These are phyloP conservation scores for Lagorchestes hirsutus DNA, from an alignment of 2,797 vertebrate genomes.

Conservation along the genomic window DNA sequence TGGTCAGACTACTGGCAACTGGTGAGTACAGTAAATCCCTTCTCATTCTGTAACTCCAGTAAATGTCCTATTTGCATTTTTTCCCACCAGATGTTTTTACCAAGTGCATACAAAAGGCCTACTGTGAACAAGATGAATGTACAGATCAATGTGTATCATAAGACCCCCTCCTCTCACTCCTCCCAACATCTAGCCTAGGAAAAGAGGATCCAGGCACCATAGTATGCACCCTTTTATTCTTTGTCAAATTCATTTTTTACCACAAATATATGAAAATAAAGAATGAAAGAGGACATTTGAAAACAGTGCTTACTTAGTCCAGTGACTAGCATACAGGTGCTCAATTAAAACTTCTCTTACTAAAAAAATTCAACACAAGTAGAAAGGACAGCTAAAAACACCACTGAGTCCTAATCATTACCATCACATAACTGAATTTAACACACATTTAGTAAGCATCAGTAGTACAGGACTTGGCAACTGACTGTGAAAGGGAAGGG, in stretches of 20 bases:
- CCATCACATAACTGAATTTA: background rate
- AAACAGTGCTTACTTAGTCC: background rate
- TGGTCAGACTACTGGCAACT: conserved; percentile 63
- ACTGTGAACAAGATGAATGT: conserved; percentile 52
- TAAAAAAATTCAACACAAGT: background rate
- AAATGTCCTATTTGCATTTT: conserved; percentile 68
- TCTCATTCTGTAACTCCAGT: conserved; percentile 61
- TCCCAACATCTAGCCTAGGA: conserved; percentile 49
- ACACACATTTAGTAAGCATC: background rate
- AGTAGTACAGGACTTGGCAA: background rate
- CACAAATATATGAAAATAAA: background rate
- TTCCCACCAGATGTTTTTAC: conserved; percentile 68
- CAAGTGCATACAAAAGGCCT: conserved; percentile 59
- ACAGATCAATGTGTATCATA: conserved; percentile 41
- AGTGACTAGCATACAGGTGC: background rate
- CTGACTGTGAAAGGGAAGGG: background rate
- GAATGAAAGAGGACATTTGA: background rate
- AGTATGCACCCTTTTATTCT: conserved; percentile 33
- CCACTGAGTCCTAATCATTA: background rate
- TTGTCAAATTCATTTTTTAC: background rate
- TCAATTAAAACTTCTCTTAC: background rate
- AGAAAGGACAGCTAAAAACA: background rate
- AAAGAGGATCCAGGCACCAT: conserved; percentile 18
- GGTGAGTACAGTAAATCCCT: conserved; percentile 73
- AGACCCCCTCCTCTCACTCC: conserved; percentile 4